These are phyloP conservation scores for Scaptomyza tumidula DNA, from an alignment of 2,888 invertebrate genomes.

Conservation along the genomic window DNA sequence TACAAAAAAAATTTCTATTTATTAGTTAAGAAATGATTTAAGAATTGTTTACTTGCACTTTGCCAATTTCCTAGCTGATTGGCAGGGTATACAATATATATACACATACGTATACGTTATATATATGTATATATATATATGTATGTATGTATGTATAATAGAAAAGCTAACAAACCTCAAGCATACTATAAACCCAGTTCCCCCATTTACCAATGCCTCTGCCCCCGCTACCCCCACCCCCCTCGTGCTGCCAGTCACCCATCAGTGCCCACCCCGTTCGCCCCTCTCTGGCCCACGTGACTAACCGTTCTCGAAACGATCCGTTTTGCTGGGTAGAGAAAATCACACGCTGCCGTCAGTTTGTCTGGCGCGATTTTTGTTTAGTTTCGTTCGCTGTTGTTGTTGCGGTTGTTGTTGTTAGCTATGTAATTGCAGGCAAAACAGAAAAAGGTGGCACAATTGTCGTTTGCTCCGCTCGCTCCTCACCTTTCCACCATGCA, in stretches of 20 bases:
- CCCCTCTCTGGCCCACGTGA: neutral
- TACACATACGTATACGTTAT: constrained; percentile 8
- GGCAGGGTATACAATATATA: constrained; percentile 18
- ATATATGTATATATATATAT: constrained; percentile 1
- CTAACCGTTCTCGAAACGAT: constrained; percentile 16
- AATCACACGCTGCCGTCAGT: constrained; percentile 77
- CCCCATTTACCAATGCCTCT: constrained; percentile 17
- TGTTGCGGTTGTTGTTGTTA: constrained; percentile 37
- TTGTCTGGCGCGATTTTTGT: constrained; percentile 76
- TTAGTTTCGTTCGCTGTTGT: constrained; percentile 33
- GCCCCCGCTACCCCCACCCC: neutral
- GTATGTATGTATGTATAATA: neutral
- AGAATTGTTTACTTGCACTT: constrained; percentile 19
- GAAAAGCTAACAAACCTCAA: constrained; percentile 7
- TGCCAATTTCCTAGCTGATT: neutral
- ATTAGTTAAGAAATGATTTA: constrained; percentile 2
- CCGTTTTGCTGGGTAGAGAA: constrained; percentile 51
- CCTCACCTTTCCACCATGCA: constrained; percentile 36
- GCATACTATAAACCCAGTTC: constrained; percentile 31
- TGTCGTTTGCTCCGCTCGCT: constrained; percentile 51
- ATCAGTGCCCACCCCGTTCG: neutral
- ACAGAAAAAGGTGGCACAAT: constrained; percentile 72
- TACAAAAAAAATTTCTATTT: too few relatives aligned
- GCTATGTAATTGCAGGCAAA: constrained; percentile 75
- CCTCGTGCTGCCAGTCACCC: neutral